Evolutionary conservation across 2,113 vertebrate genomes (phyloP).

Genomic region (Falco punctatus): DNA sequence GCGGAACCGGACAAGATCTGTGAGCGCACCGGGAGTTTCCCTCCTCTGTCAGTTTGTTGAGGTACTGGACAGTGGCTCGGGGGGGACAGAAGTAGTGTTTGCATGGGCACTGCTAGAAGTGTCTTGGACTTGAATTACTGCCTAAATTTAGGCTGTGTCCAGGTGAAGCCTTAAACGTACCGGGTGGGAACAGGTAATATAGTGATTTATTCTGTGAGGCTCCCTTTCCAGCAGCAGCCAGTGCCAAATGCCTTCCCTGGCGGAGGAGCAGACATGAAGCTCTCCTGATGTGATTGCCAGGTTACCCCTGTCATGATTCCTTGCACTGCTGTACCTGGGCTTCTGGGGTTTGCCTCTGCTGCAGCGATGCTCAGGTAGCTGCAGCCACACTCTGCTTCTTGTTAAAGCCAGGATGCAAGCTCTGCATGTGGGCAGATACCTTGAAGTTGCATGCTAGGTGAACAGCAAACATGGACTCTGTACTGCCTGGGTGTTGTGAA

Average conservation of each 20-base stretch:
- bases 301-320: not conserved
- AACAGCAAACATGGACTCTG: not conserved
- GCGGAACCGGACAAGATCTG: not conserved
- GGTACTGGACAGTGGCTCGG: not conserved
- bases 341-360: not conserved
- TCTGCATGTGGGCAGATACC: fast-evolving
- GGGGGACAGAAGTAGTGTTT: fast-evolving
- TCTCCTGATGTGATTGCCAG: not conserved
- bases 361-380: not conserved
- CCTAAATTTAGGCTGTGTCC: not conserved
- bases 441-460: not conserved
- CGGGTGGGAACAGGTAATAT: not conserved
- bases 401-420: not conserved
- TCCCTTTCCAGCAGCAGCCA: not conserved
- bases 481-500: not conserved
- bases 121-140: not conserved
- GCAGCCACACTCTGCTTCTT: not conserved
- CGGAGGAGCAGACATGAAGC: not conserved
- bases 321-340: not conserved
- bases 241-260: not conserved
- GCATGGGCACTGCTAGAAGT: not conserved
- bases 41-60: fast-evolving
- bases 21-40: not conserved
- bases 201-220: not conserved
- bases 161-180: not conserved